Base-by-base conservation (phyloP, 2,888 invertebrate species). In the Hermaeophaga mercurialis region DNA sequence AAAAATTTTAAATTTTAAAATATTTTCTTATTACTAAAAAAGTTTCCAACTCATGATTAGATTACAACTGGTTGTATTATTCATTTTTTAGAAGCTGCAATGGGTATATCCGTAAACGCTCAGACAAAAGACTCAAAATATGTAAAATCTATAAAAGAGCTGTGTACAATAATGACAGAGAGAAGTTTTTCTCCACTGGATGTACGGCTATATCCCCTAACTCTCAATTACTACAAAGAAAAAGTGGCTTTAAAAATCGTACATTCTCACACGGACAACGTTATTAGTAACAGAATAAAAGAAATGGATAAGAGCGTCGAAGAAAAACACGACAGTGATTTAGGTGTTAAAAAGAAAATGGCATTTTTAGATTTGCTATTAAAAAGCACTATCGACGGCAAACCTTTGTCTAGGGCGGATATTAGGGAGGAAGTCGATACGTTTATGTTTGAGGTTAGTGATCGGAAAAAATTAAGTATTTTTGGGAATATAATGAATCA, bases 21-120 rank as follows among this genome's bases (percentile, higher is more conserved):
- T 26, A 26, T 8, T n/a, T n/a, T n/a, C n/a, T n/a, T 8, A 26
- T 26, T 26, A 26, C 5, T 8, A 26, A 26, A 26, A 8, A 3
- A 22, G n/a, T 22, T 22, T 22, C 6, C 22, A 22, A 22, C 22
- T n/a, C n/a, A n/a, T n/a, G 22, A 5, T 22, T 22, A 3, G 22
- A 22, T 6, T 22, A 22, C 22, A 22, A 22, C 6, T 22, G 22
- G n/a, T n/a, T n/a, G n/a, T n/a, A n/a, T n/a, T n/a, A n/a, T n/a
- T n/a, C n/a, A n/a, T 82, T 0, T 74, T 80, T 48, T 79, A 89
- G 92, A 93, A 78, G 87, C 90, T 8, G 89, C 92, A 6, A 94
- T 94, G 93, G 93, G 91, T 0, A 82, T 85, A 5, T 81, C 83
- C 17, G 78, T 90, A 0, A 80, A 89, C 70, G 89, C 90, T 0